Evolutionary conservation across 2,888 invertebrate species (phyloP).

Genomic region (Colletes collaris): DNA sequence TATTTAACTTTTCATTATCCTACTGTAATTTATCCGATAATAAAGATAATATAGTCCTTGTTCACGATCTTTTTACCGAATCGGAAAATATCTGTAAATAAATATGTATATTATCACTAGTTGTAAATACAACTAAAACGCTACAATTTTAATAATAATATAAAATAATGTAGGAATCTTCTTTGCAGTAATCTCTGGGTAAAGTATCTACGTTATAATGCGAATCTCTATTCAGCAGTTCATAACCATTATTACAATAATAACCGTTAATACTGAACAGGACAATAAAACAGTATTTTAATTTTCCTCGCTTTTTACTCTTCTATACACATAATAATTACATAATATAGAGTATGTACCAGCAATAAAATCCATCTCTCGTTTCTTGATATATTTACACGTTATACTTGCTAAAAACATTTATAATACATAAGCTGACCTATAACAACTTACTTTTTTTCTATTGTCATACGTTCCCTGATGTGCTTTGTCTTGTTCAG

Average conservation of each 20-base stretch:
- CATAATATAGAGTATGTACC: neutral
- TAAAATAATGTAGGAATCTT: slow-evolving; percentile 17
- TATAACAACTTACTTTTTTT: slow-evolving; percentile 54
- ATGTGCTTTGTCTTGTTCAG: slow-evolving; percentile 47
- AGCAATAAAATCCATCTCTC: neutral
- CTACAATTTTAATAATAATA: neutral
- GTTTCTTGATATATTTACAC: neutral
- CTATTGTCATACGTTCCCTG: slow-evolving; percentile 62
- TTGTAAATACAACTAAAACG: neutral
- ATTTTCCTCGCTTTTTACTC: neutral
- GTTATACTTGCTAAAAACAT: neutral
- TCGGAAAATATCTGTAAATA: slow-evolving; percentile 59
- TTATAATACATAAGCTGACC: neutral
- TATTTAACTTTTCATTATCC: slow-evolving; percentile 44
- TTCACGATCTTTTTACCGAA: slow-evolving; percentile 42
- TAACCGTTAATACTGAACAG: slow-evolving; percentile 81
- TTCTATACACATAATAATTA: neutral
- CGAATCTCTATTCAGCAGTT: slow-evolving; percentile 1
- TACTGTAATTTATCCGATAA: slow-evolving; percentile 36
- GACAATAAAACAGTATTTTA: slow-evolving; percentile 7
- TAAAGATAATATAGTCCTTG: slow-evolving; percentile 58
- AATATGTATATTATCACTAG: slow-evolving; percentile 13
- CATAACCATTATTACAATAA: slow-evolving; percentile 62
- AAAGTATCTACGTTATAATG: slow-evolving; percentile 17
- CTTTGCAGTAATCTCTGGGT: slow-evolving; percentile 26